phyloP scores from a whole-genome alignment of 1,140 invertebrate genomes.

The Drosophila pruinosa region DNA sequence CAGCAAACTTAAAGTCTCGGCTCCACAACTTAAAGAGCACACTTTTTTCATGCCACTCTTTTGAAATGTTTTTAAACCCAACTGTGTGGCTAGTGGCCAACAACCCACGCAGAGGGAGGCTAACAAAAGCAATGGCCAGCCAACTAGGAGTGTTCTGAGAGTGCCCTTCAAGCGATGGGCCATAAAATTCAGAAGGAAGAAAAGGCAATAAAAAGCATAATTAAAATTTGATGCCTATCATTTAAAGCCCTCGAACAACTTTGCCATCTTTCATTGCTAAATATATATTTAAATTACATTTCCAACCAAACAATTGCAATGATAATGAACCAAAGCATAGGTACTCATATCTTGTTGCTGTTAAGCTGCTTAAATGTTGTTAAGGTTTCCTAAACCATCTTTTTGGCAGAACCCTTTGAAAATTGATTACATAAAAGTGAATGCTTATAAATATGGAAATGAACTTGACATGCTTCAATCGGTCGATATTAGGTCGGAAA shows the following conservation, averaged over 20 bases:
- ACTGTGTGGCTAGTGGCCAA: slow-evolving; percentile 34
- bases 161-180: background rate
- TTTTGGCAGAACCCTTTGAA: background rate
- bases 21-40: background rate
- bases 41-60: background rate
- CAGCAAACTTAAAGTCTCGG: slow-evolving; percentile 28
- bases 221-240: slow-evolving; percentile 69
- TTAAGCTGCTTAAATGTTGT: slow-evolving; percentile 32
- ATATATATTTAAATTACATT: background rate
- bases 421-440: slow-evolving; percentile 1
- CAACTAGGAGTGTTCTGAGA: background rate
- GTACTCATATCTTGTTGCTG: background rate
- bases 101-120: slow-evolving; percentile 19
- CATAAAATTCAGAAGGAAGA: background rate
- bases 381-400: background rate
- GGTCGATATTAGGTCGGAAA: background rate
- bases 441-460: background rate
- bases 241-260: slow-evolving; percentile 18
- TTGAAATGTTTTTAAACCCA: background rate
- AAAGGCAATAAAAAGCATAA: slow-evolving; percentile 48
- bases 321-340: background rate
- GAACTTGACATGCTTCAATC: background rate
- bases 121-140: slow-evolving; percentile 14
- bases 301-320: background rate
- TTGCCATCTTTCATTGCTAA: background rate